Conservation (phyloP, 2,888 invertebrate species). For the Mimas tiliae region DNA sequence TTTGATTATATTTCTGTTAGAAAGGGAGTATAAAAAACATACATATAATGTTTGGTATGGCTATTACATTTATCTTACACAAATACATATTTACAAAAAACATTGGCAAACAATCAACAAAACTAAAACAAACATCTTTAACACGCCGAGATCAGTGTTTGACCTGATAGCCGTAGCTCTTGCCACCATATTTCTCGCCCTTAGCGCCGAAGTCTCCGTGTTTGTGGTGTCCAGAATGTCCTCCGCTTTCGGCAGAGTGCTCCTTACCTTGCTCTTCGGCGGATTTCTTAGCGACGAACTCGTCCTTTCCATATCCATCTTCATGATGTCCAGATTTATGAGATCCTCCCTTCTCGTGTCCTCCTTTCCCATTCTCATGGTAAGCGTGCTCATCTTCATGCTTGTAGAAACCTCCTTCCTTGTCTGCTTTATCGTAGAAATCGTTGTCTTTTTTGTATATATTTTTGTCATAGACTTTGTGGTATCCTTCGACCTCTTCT, state of each 20-base stretch:
- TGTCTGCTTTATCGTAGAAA: conserved; percentile 87
- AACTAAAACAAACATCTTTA: conserved; percentile 61
- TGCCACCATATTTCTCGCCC: conserved; percentile 55
- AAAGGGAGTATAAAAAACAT: conserved; percentile 31
- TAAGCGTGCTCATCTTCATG: conserved; percentile 81
- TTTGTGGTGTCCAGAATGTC: conserved; percentile 76
- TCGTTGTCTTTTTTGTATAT: conserved; percentile 89
- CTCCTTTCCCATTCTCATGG: conserved; percentile 80
- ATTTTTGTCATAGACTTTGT: conserved; percentile 88
- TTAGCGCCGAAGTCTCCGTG: conserved; percentile 78
- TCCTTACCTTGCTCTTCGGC: conserved; percentile 67
- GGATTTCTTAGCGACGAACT: conserved; percentile 82
- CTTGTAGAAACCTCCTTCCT: conserved; percentile 85
- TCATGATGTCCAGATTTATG: conserved; percentile 81
- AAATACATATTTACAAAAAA: conserved; percentile 68
- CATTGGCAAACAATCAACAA: conserved; percentile 69
- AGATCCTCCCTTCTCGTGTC: conserved; percentile 79
- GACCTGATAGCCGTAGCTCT: conserved; percentile 75
- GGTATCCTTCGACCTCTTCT: conserved; percentile 87
- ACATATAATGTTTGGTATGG: conserved; percentile 43
- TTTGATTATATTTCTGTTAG: not conserved
- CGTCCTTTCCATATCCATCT: conserved; percentile 76
- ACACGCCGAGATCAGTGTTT: conserved; percentile 59
- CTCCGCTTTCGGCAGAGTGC: conserved; percentile 79
- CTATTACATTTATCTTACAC: conserved; percentile 57